Evolutionary conservation across 2,888 invertebrate genomes (phyloP).

Genomic region (Leptopilina myrica): DNA sequence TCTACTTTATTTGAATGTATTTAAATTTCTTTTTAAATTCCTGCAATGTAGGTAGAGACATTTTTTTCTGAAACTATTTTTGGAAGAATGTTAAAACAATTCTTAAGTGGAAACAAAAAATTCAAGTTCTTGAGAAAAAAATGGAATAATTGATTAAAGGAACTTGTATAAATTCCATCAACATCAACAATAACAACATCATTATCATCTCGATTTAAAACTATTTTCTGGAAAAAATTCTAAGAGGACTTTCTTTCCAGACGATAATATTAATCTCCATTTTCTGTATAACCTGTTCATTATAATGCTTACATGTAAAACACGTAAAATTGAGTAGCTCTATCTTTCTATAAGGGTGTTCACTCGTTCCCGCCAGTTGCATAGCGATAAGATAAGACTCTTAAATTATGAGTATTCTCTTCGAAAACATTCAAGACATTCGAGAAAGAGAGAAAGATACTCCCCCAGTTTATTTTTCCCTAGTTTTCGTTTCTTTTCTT

Average conservation of each 20-base stretch:
- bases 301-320: slow-evolving; percentile 32
- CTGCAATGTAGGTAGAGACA: no score
- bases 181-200: no score
- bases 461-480: not conserved
- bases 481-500: not conserved
- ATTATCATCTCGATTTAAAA: not conserved
- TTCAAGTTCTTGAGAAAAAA: no score
- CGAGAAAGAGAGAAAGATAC: slow-evolving; percentile 7
- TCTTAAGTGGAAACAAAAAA: no score
- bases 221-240: not conserved
- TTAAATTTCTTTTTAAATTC: no score
- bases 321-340: slow-evolving; percentile 28
- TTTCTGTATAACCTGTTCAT: slow-evolving; percentile 16
- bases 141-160: no score
- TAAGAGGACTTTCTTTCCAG: slow-evolving; percentile 21
- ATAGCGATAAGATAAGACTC: slow-evolving; percentile 33
- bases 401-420: slow-evolving; percentile 39
- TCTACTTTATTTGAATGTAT: no score
- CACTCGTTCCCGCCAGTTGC: slow-evolving; percentile 34
- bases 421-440: slow-evolving; percentile 38
- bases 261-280: slow-evolving; percentile 25
- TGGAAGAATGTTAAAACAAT: not conserved
- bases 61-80: no score
- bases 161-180: no score
- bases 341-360: slow-evolving; percentile 37